Evolutionary conservation across 2,888 invertebrate species (phyloP), one percentile per base, ranked within the genome.

Genomic region (Pollenia angustigena): DNA sequence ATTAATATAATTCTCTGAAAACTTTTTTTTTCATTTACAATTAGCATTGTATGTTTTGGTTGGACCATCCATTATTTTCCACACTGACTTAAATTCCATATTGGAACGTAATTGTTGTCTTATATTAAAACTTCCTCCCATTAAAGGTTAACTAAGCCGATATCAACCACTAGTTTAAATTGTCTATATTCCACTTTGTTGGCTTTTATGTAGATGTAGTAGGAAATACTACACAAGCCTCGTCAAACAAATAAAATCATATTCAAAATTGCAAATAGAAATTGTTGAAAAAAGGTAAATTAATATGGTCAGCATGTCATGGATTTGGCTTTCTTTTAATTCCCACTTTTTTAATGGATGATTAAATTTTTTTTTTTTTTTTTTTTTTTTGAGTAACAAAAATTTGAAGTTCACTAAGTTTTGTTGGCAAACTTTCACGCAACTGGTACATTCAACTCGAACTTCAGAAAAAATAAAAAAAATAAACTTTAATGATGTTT

Each of bases 241-340:
- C 89, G 87, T 74, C 89, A 87, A 89, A 90, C 18, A 12, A 90
- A 88, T 88, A 90, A 90, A 91, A 90, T 90, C 90, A 91, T 89
- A 89, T 90, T 90, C 88, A 89, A 90, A 90, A 89, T 90, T 91
- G 90, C 90, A 90, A 89, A 91, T 89, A 64, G 44, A 48, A 62
- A 48, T 58, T 7, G 18, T 64, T 68, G 69, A 14, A 32, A 88
- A 90, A 90, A 92, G 89, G 90, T 90, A 90, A 90, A 91, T 91
- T 92, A 80, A 88, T 89, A 88, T 89, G 87, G 86, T 79, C 88
- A 88, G 86, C 88, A 85, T 88, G 85, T 87, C 88, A 88, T 82
- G 85, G 60, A 83, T 62, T 72, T 72, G 80, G 81, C 87, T 87
- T 87, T 83, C 72, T 79, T 88, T 87, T 52, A 71, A 81, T 69